Evolutionary conservation across 2,888 invertebrate species (phyloP).

Genomic region (Diarsia mendica): DNA sequence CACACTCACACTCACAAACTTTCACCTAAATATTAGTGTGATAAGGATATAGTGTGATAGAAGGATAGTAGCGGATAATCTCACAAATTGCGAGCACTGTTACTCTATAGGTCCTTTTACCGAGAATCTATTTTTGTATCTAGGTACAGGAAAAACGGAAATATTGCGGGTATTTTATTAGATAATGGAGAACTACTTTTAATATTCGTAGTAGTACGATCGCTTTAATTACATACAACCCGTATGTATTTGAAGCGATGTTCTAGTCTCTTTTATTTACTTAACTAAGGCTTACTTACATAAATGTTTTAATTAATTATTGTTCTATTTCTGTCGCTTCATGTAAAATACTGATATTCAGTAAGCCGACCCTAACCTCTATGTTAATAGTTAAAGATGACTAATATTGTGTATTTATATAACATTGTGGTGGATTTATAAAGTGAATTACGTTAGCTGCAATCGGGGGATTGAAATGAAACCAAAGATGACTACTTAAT

Average conservation of each 20-base stretch:
- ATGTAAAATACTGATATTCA: no score
- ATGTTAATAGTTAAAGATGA: no score
- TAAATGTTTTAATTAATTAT: not conserved
- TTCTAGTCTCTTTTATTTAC: not conserved
- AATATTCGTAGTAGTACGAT: not conserved
- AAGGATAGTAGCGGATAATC: constrained; percentile 33
- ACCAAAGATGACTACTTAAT: no score
- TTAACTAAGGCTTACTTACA: not conserved
- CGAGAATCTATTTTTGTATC: not conserved
- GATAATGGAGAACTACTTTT: not conserved
- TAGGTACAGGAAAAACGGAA: no score
- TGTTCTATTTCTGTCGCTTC: not conserved
- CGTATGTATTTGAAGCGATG: not conserved
- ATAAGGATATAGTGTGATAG: no score
- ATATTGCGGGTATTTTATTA: not conserved
- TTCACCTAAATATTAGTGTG: no score
- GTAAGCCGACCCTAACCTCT: no score
- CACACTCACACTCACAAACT: no score
- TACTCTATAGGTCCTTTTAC: not conserved
- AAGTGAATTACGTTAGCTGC: no score
- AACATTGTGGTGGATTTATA: no score
- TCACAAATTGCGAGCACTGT: constrained; percentile 13
- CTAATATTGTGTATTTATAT: no score
- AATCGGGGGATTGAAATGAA: no score
- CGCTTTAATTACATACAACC: not conserved